A percentile compares a stretch with the other conserved stretches of the same genome.
Conservation (phyloP, 2,113 vertebrate species). For the Zingel zingel region DNA sequence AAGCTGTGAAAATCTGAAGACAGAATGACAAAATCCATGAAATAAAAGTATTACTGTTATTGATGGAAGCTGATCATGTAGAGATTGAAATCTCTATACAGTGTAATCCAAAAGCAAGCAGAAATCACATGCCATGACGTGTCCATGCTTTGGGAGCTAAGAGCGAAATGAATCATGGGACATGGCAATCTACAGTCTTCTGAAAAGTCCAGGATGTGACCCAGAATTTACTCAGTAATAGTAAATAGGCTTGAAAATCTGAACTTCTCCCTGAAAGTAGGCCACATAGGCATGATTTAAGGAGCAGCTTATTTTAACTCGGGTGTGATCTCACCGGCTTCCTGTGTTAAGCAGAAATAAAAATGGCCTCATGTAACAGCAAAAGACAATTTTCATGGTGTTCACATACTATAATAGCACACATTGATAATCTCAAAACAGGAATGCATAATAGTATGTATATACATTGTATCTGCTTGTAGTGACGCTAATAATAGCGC, state of each 20-base stretch:
- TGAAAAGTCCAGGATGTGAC: constrained; percentile 25
- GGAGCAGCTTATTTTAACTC: background rate
- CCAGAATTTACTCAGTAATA: constrained; percentile 30
- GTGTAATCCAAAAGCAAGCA: background rate
- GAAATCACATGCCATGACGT: background rate
- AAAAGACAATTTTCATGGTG: background rate
- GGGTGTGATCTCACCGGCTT: constrained; percentile 23
- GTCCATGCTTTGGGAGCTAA: background rate
- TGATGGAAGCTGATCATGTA: background rate
- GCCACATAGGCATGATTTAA: constrained; percentile 8
- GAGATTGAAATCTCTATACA: constrained; percentile 1
- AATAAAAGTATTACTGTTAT: background rate
- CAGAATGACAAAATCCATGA: background rate
- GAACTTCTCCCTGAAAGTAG: constrained; percentile 26
- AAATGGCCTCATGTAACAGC: background rate
- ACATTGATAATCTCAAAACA: background rate
- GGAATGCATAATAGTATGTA: background rate
- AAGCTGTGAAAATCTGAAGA: background rate
- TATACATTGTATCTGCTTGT: background rate
- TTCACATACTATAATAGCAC: background rate
- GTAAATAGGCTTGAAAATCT: constrained; percentile 42
- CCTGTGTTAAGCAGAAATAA: background rate
- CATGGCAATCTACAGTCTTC: constrained; percentile 7
- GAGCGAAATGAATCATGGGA: constrained; percentile 37
- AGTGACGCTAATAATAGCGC: background rate